A percentile compares a stretch with the other conserved stretches of the same genome.
Evolutionary conservation across 2,888 invertebrate species (phyloP).

Genomic region (Seira musarum): DNA sequence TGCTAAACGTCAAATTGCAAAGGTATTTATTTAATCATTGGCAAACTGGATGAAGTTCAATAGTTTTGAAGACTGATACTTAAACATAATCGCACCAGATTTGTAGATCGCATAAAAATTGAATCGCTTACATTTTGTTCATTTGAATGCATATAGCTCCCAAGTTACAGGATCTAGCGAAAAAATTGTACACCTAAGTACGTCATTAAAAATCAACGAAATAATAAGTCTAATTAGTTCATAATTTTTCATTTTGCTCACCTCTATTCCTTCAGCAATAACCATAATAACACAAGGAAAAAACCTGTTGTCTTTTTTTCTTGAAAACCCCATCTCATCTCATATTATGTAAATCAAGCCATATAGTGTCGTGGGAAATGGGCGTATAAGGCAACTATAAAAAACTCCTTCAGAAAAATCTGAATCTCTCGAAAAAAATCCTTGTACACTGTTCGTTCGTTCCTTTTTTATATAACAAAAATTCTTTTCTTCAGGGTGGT

Average conservation of each 20-base stretch:
- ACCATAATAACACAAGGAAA: slow-evolving; percentile 20
- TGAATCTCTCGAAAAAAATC: slow-evolving; percentile 15
- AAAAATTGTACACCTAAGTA: too few species aligned
- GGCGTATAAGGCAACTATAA: slow-evolving; percentile 36
- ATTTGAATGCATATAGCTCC: too few species aligned
- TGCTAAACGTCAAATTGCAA: too few species aligned
- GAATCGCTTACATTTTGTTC: too few species aligned
- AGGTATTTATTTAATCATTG: too few species aligned
- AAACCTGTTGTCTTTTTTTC: slow-evolving; percentile 24
- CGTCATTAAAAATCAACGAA: too few species aligned
- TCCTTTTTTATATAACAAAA: slow-evolving; percentile 20
- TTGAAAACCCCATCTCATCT: slow-evolving; percentile 4
- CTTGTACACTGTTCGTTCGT: slow-evolving; percentile 13
- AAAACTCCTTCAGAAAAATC: background rate
- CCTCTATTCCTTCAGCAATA: background rate
- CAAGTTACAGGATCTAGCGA: too few species aligned
- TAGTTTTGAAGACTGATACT: too few species aligned
- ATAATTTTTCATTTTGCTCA: slow-evolving; percentile 12
- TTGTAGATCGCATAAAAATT: too few species aligned
- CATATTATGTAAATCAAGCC: slow-evolving; percentile 10
- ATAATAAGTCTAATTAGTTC: too few species aligned
- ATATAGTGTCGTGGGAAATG: slow-evolving; percentile 40
- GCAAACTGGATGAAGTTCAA: too few species aligned
- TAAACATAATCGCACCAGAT: too few species aligned
- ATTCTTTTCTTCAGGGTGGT: slow-evolving; percentile 48